These are phyloP conservation scores for Phaethornis superciliosus DNA, from an alignment of 2,113 vertebrate species.

Conservation along the genomic window DNA sequence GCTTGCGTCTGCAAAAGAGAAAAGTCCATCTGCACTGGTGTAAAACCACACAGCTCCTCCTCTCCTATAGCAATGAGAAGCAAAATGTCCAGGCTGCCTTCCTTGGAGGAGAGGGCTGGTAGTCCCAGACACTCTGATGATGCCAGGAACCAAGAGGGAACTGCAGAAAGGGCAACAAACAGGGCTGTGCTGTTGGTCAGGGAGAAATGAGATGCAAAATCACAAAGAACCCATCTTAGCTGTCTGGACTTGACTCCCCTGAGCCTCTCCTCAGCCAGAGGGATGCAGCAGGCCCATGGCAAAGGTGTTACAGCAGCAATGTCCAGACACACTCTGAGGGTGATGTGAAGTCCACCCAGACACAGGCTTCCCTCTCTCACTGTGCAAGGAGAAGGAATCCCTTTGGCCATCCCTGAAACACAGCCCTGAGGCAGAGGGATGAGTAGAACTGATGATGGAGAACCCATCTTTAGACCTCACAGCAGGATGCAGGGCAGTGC, in stretches of 20 bases:
- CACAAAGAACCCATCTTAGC: neutral
- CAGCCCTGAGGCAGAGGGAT: neutral
- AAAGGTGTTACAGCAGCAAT: neutral
- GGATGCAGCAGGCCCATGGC: neutral
- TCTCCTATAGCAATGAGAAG: neutral
- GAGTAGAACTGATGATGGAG: no score
- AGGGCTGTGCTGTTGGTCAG: neutral
- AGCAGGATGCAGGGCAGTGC: neutral
- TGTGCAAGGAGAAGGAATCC: neutral
- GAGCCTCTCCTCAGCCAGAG: neutral
- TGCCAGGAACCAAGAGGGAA: neutral
- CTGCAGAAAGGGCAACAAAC: accelerated
- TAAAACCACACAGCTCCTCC: neutral
- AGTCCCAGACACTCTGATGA: neutral
- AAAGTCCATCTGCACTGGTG: neutral
- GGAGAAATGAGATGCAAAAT: neutral
- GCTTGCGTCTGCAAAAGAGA: neutral
- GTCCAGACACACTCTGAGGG: neutral
- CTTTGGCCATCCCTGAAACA: neutral
- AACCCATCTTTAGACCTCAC: no score
- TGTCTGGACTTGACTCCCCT: neutral
- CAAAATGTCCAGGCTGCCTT: neutral
- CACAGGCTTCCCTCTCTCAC: neutral
- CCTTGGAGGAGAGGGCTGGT: accelerated
- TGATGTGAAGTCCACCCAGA: neutral